phyloP scores from a whole-genome alignment of 2,797 vertebrate genomes.

The Intellagama lesueurii region DNA sequence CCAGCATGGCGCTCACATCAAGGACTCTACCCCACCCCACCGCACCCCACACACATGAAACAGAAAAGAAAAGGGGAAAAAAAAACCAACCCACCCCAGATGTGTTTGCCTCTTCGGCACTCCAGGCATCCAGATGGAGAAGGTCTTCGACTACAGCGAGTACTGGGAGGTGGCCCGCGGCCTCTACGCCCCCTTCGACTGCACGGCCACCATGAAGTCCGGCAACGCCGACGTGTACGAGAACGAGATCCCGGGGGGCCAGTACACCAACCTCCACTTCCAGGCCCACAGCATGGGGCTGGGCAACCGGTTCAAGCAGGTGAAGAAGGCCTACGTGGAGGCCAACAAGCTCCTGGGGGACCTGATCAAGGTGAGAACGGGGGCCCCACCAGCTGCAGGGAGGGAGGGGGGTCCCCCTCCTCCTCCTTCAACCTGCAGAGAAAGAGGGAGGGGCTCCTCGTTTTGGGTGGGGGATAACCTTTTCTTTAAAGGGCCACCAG shows the following conservation, averaged over 20 bases:
- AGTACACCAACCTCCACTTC: conserved; percentile 97
- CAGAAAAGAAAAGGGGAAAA: too few relatives aligned
- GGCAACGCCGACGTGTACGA: conserved; percentile 96
- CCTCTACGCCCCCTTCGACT: conserved; percentile 94
- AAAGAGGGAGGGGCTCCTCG: too few relatives aligned
- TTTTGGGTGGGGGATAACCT: too few relatives aligned
- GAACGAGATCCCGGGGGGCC: conserved; percentile 97
- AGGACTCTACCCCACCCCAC: background rate
- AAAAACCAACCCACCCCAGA: too few relatives aligned
- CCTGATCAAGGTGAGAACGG: conserved; percentile 89
- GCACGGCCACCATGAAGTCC: conserved; percentile 98
- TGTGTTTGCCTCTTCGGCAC: too few relatives aligned
- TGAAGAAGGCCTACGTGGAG: conserved; percentile 94
- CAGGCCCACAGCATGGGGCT: conserved; percentile 97
- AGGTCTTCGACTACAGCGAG: conserved; percentile 96
- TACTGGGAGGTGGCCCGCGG: conserved; percentile 95
- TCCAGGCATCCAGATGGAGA: conserved; percentile 89
- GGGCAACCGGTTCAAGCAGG: conserved; percentile 96
- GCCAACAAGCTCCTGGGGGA: conserved; percentile 96
- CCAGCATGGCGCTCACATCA: accelerated
- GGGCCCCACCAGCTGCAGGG: background rate
- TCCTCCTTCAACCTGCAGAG: too few relatives aligned
- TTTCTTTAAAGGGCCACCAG: too few relatives aligned
- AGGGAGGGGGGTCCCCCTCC: too few relatives aligned
- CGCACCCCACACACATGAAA: too few relatives aligned